Base-by-base conservation (phyloP, 1,140 invertebrate genomes). In the Pseudoatta argentina region DNA sequence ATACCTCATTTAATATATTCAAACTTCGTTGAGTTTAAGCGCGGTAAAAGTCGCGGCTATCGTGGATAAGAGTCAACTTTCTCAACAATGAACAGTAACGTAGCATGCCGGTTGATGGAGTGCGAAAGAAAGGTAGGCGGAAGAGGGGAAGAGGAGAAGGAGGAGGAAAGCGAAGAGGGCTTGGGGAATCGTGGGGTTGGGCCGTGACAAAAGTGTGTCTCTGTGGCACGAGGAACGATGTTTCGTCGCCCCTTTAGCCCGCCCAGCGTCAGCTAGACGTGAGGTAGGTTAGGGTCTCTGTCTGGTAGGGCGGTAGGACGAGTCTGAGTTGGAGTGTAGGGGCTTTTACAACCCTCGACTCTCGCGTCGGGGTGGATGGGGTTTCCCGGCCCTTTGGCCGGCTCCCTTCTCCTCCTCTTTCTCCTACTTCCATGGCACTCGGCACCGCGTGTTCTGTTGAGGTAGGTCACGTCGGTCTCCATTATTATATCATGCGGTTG, bases 271-370 rank as follows among this genome's bases (percentile, higher is more conserved):
- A 87, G 34, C 78, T 87, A 90, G 87, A 88, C 88, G 79, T 91
- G 87, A 81, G 92, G 90, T 77, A 89, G 88, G 92, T 92, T 92
- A 90, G 92, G 91, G 90, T 88, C 39, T 61, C 69, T 69, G 88
- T 91, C 91, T 91, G 91, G 86, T 87, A 88, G 88, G 88, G 88
- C 82, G 86, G 83, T 91, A 88, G 88, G 85, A 79, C 72, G 91
- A 89, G 86, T 86, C 66, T 59, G 16, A 87, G 83, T 83, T 72
- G 67, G 89, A 77, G 90, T 72, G 87, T 87, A 88, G 87, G 88
- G 87, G 91, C 85, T 88, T 92, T 94, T 92, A 94, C 92, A 91
- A 94, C 93, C 92, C 93, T 93, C 89, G 79, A 88, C 83, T 90
- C 78, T 73, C 64, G 78, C 88, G 83, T 91, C 85, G 79, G n/a